Evolutionary conservation across 2,888 invertebrate genomes (phyloP).

Genomic region (Amphipyra tragopoginis): DNA sequence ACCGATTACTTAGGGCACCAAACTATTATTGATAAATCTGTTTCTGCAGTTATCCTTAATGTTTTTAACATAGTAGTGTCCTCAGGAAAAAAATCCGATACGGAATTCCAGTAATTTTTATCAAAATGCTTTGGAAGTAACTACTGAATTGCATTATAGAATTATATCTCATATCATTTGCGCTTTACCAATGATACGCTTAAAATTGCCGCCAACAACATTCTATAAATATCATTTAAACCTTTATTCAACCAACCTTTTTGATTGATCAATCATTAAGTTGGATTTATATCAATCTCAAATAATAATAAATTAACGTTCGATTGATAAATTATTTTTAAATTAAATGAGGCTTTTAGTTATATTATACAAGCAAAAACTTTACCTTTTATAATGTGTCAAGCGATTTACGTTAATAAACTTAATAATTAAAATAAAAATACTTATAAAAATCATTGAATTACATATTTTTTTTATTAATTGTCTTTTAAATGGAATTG

Average conservation of each 20-base stretch:
- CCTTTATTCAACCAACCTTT: constrained; percentile 7
- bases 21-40: too few relatives aligned
- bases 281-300: not conserved
- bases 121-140: constrained; percentile 3
- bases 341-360: constrained; percentile 41
- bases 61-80: not conserved
- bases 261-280: constrained; percentile 10
- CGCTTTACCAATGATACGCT: constrained; percentile 28
- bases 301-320: constrained; percentile 1
- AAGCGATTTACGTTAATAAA: too few relatives aligned
- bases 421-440: too few relatives aligned
- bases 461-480: too few relatives aligned
- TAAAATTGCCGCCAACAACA: not conserved
- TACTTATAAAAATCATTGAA: too few relatives aligned
- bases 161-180: constrained; percentile 12
- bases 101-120: not conserved
- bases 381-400: too few relatives aligned
- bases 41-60: too few relatives aligned
- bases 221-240: not conserved
- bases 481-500: too few relatives aligned
- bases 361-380: not conserved
- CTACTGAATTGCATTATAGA: constrained; percentile 2
- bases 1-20: too few relatives aligned
- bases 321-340: constrained; percentile 10
- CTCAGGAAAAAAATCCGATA: too few relatives aligned